These are phyloP conservation scores for Gadopsis bispinosus DNA, from an alignment of 2,797 vertebrate species.

Conservation along the genomic window DNA sequence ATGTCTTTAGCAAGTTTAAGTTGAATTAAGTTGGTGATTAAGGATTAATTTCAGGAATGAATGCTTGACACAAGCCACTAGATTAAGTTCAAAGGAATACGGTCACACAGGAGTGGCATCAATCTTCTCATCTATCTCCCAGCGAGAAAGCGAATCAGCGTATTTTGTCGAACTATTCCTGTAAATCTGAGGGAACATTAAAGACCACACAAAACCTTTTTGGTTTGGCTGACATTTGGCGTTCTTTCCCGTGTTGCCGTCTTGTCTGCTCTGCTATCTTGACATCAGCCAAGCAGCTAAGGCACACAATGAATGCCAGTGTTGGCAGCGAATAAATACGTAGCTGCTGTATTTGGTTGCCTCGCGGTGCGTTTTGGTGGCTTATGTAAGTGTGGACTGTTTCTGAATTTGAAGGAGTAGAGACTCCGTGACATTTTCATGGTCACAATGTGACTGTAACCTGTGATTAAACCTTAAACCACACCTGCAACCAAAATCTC, in stretches of 20 bases:
- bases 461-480: neutral
- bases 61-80: neutral
- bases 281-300: neutral
- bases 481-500: neutral
- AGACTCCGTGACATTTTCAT: neutral
- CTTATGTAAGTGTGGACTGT: no score
- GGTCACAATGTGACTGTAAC: neutral
- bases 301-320: neutral
- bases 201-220: neutral
- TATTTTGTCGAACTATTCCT: neutral
- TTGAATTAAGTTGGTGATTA: neutral
- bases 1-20: neutral
- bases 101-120: neutral
- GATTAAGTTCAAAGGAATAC: neutral
- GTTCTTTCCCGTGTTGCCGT: neutral
- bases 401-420: neutral
- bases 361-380: neutral
- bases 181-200: neutral
- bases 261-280: neutral
- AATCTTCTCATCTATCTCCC: neutral
- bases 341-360: neutral
- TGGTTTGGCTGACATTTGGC: neutral
- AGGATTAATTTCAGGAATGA: neutral
- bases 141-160: neutral
- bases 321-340: neutral